phyloP scores from a whole-genome alignment of 2,888 invertebrate species.

The Drosophila crucigera region DNA sequence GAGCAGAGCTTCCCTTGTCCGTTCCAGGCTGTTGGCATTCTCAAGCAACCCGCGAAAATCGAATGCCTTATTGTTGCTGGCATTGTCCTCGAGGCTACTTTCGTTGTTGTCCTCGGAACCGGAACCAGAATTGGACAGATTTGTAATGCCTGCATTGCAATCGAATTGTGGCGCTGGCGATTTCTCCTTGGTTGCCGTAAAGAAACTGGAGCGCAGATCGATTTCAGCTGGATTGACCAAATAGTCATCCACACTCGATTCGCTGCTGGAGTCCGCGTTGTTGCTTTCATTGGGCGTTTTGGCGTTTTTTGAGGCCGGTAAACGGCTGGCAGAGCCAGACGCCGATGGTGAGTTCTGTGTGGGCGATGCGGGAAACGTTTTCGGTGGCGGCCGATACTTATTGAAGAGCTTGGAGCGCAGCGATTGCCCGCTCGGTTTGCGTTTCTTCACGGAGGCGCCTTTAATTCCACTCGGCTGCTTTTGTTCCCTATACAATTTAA shows the following conservation, averaged over 20 bases:
- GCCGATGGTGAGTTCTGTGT: slow-evolving; percentile 79
- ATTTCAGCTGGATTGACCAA: slow-evolving; percentile 86
- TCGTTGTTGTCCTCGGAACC: slow-evolving; percentile 82
- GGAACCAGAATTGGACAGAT: slow-evolving; percentile 81
- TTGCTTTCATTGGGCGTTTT: slow-evolving; percentile 79
- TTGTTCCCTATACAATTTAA: slow-evolving; percentile 50
- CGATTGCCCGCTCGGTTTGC: slow-evolving; percentile 75
- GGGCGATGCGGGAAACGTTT: slow-evolving; percentile 73
- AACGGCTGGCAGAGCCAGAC: slow-evolving; percentile 61
- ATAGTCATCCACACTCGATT: slow-evolving; percentile 68
- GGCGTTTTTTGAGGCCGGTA: slow-evolving; percentile 81
- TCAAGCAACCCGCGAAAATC: slow-evolving; percentile 86
- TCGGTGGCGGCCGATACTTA: slow-evolving; percentile 81
- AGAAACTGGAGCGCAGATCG: slow-evolving; percentile 87
- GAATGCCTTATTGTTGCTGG: slow-evolving; percentile 62
- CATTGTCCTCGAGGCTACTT: slow-evolving; percentile 70
- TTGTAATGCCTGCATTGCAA: slow-evolving; percentile 83
- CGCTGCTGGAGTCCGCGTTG: slow-evolving; percentile 58
- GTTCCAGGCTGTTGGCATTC: slow-evolving; percentile 88
- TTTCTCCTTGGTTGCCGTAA: slow-evolving; percentile 77
- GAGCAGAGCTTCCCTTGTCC: slow-evolving; percentile 86
- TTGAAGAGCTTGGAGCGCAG: slow-evolving; percentile 80
- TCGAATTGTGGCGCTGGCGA: slow-evolving; percentile 81
- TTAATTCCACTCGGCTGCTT: slow-evolving; percentile 70
- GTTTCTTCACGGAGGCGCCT: slow-evolving; percentile 76